These are phyloP conservation scores for Hetaerina titia DNA, from an alignment of 2,888 invertebrate species.

Conservation along the genomic window DNA sequence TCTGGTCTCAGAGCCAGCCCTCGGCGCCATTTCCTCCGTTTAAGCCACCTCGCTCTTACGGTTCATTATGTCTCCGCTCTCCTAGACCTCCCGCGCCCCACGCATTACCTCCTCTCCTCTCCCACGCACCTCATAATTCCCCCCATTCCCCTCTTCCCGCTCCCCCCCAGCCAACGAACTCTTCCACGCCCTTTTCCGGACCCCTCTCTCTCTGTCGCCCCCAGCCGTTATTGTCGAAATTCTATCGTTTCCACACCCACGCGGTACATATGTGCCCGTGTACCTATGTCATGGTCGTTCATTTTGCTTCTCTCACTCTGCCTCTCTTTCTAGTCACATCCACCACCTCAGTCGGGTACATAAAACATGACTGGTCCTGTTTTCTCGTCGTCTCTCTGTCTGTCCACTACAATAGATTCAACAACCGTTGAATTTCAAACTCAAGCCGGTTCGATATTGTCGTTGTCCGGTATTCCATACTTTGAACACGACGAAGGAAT, in stretches of 20 bases:
- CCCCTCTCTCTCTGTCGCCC: slow-evolving; percentile 2
- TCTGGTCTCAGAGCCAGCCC: background rate
- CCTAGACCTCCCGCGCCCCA: background rate
- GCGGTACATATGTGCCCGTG: background rate
- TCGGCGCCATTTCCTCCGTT: slow-evolving; percentile 22
- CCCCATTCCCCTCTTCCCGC: background rate
- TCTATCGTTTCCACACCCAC: background rate
- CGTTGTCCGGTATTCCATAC: too few species aligned
- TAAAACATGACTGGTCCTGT: too few species aligned
- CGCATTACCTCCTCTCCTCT: background rate
- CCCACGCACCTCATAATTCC: background rate
- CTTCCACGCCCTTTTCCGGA: background rate
- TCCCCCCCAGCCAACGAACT: background rate
- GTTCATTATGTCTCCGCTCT: slow-evolving; percentile 11
- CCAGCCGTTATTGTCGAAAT: background rate
- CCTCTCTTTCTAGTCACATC: too few species aligned
- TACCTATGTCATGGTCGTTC: too few species aligned
- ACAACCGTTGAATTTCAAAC: too few species aligned
- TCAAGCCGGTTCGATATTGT: too few species aligned
- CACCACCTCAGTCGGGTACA: too few species aligned
- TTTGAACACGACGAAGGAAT: too few species aligned
- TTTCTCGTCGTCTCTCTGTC: too few species aligned
- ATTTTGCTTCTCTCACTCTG: too few species aligned
- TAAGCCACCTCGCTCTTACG: slow-evolving; percentile 10
- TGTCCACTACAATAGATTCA: too few species aligned